Evolutionary conservation across 2,888 invertebrate species (phyloP).

Genomic region (Plusia festucae): DNA sequence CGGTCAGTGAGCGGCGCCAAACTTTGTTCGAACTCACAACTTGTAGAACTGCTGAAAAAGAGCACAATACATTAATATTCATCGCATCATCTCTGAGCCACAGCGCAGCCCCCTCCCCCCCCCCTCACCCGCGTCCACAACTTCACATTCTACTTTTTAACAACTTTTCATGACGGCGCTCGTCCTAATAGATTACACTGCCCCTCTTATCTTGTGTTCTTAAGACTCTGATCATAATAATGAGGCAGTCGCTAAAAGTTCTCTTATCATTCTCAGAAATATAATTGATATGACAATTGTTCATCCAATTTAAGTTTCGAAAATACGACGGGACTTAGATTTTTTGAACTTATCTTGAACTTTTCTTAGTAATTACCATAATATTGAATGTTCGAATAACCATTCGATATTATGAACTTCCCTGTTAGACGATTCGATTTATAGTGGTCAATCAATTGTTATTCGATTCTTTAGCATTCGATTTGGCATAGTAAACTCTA

Average conservation of each 20-base stretch:
- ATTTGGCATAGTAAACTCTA: too few species aligned
- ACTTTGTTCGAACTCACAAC: slow-evolving; percentile 25
- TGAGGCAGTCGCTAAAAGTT: slow-evolving; percentile 4
- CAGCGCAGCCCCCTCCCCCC: slow-evolving; percentile 13
- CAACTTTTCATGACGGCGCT: slow-evolving; percentile 19
- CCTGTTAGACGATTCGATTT: too few species aligned
- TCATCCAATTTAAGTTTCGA: not conserved
- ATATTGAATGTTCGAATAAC: too few species aligned
- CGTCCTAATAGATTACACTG: slow-evolving; percentile 2
- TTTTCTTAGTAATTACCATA: not conserved
- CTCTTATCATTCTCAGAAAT: not conserved
- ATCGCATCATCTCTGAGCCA: slow-evolving; percentile 34
- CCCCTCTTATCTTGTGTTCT: slow-evolving; percentile 2
- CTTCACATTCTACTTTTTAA: slow-evolving; percentile 31
- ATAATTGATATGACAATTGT: slow-evolving; percentile 4
- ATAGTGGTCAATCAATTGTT: too few species aligned
- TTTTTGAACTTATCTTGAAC: not conserved
- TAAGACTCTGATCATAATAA: slow-evolving; percentile 1
- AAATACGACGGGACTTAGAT: not conserved
- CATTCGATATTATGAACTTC: too few species aligned
- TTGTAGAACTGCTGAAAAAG: slow-evolving; percentile 10
- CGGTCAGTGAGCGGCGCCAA: slow-evolving; percentile 23
- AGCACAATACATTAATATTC: slow-evolving; percentile 49
- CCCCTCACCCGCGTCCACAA: too few species aligned
- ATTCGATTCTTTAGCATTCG: too few species aligned